Evolutionary conservation across 2,797 vertebrate species (phyloP).

Genomic region (Apogon hyalosoma): DNA sequence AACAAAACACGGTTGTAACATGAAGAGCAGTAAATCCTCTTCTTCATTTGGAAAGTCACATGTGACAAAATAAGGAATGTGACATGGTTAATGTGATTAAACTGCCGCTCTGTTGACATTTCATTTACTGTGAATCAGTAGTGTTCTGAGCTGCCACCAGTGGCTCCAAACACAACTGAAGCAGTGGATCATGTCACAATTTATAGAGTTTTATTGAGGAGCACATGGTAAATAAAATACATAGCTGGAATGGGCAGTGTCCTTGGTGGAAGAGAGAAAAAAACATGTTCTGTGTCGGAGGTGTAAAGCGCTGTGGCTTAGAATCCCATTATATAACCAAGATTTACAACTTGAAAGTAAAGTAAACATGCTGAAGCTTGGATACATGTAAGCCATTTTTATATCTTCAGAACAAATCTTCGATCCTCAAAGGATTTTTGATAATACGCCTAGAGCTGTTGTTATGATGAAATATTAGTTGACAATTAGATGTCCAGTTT

Average conservation of each 20-base stretch:
- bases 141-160: constrained; percentile 13
- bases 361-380: too few relatives aligned
- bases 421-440: too few relatives aligned
- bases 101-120: constrained; percentile 52
- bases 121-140: constrained; percentile 50
- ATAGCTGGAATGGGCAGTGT: not conserved
- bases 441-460: too few relatives aligned
- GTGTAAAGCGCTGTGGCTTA: too few relatives aligned
- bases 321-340: too few relatives aligned
- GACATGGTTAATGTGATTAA: constrained; percentile 59
- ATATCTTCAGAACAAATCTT: too few relatives aligned
- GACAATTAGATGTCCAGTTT: too few relatives aligned
- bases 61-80: constrained; percentile 47
- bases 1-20: constrained; percentile 38
- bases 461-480: too few relatives aligned
- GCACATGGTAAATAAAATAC: constrained; percentile 32
- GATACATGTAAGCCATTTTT: too few relatives aligned
- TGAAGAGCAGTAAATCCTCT: constrained; percentile 43
- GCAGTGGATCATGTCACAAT: constrained; percentile 30
- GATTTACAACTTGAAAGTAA: too few relatives aligned
- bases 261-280: too few relatives aligned
- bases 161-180: constrained; percentile 23
- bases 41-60: constrained; percentile 41
- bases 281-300: too few relatives aligned
- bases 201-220: constrained; percentile 42